A percentile compares a stretch with the other conserved stretches of the same genome.
phyloP scores from a whole-genome alignment of 1,140 invertebrate genomes.

The Penaeus chinensis region DNA sequence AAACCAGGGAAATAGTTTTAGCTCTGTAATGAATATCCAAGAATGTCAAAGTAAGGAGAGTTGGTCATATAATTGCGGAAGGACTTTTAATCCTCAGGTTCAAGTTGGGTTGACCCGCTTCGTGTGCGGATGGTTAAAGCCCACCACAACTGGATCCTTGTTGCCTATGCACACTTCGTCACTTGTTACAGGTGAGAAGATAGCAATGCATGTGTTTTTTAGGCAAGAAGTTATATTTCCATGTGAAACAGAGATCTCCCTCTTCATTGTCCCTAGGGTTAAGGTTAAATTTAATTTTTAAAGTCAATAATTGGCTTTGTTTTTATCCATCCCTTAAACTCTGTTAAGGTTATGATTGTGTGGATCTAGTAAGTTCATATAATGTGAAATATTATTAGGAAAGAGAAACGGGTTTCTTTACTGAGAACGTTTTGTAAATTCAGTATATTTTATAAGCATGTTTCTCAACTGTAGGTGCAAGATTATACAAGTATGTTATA shows the following conservation, averaged over 20 bases:
- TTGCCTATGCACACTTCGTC: constrained; percentile 95
- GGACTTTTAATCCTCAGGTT: constrained; percentile 49
- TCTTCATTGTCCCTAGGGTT: not conserved
- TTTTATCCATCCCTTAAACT: no score
- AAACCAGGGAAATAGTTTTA: no score
- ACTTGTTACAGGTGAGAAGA: constrained; percentile 85
- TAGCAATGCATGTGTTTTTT: not conserved
- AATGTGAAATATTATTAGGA: no score
- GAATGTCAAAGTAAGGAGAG: not conserved
- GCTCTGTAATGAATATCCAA: no score
- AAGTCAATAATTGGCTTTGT: no score
- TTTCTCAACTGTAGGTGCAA: no score
- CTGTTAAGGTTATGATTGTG: no score
- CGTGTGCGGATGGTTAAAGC: constrained; percentile 94
- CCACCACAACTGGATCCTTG: constrained; percentile 97
- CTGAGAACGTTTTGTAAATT: no score
- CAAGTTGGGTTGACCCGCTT: constrained; percentile 82
- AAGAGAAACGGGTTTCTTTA: no score
- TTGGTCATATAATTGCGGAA: not conserved
- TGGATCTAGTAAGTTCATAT: no score
- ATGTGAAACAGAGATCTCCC: not conserved
- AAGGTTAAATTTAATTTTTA: not conserved
- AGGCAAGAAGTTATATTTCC: not conserved
- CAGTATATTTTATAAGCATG: no score
- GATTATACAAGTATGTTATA: no score